These are phyloP conservation scores for Aethina tumida DNA, from an alignment of 1,140 invertebrate genomes.

Conservation along the genomic window DNA sequence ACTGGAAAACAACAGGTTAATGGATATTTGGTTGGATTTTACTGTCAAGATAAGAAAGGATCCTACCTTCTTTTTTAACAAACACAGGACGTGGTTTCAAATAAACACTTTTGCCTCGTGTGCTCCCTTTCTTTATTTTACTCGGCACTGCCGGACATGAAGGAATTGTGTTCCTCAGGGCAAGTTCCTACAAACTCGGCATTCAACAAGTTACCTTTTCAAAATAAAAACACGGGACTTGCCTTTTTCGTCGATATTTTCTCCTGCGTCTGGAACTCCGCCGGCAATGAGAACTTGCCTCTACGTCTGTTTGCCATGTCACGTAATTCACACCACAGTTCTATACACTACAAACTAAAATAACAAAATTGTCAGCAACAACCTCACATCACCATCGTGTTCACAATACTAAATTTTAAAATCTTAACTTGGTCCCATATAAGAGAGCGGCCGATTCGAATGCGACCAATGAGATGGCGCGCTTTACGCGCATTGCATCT, in stretches of 20 bases:
- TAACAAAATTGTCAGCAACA: too few species aligned
- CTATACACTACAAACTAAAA: too few species aligned
- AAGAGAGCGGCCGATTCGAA: too few species aligned
- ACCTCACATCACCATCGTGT: too few species aligned
- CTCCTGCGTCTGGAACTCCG: constrained; percentile 13
- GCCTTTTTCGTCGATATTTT: constrained; percentile 16
- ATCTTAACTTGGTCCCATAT: too few species aligned
- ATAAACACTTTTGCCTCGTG: neutral
- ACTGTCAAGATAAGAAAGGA: neutral
- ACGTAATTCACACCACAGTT: too few species aligned
- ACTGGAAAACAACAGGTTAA: constrained; percentile 13
- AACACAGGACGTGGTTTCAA: neutral
- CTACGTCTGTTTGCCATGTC: too few species aligned
- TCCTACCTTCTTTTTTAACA: neutral
- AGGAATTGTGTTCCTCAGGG: constrained; percentile 10
- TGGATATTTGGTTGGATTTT: neutral
- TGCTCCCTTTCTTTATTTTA: constrained; percentile 10
- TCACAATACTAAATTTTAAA: too few species aligned
- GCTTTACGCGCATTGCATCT: too few species aligned
- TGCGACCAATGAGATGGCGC: too few species aligned
- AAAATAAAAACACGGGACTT: too few species aligned
- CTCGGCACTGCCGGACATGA: constrained; percentile 12
- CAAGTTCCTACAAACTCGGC: constrained; percentile 16
- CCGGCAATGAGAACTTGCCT: constrained; percentile 8
- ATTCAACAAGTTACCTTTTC: constrained; percentile 10